phyloP scores from a whole-genome alignment of 1,140 invertebrate genomes.

The Drosophila kurseongensis region DNA sequence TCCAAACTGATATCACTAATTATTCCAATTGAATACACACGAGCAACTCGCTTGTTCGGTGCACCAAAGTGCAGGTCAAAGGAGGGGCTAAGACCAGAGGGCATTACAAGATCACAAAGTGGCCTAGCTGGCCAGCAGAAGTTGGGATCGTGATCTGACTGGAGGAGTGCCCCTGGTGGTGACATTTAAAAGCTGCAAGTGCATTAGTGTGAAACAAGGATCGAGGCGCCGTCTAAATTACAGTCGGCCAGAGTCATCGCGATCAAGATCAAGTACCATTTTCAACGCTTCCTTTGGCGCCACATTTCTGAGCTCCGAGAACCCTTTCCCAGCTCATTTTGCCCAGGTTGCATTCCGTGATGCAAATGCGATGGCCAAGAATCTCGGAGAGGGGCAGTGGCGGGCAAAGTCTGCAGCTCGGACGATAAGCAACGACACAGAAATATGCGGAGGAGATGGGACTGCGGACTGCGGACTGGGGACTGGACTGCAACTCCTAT shows the following conservation, averaged over 20 bases:
- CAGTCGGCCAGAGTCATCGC: constrained; percentile 45
- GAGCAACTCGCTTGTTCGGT: constrained; percentile 40
- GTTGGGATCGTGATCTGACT: constrained; percentile 3
- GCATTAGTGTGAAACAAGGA: constrained; percentile 83
- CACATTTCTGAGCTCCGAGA: constrained; percentile 62
- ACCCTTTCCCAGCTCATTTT: constrained; percentile 57
- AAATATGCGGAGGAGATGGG: constrained; percentile 56
- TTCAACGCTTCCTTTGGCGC: constrained; percentile 80
- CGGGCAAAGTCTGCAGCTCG: constrained; percentile 63
- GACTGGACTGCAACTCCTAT: constrained; percentile 27
- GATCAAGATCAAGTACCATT: constrained; percentile 81
- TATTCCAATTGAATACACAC: constrained; percentile 73
- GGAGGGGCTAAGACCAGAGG: constrained; percentile 20
- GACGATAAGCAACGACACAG: constrained; percentile 65
- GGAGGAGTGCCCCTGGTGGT: constrained; percentile 53
- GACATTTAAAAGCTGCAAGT: constrained; percentile 81
- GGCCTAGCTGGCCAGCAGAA: constrained; percentile 32
- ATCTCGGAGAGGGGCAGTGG: not conserved
- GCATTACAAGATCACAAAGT: constrained; percentile 45
- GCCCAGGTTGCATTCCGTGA: constrained; percentile 53
- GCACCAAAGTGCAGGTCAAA: constrained; percentile 18
- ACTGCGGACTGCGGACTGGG: constrained; percentile 2
- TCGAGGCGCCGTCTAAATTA: constrained; percentile 84
- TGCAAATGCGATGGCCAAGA: constrained; percentile 42
- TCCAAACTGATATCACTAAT: constrained; percentile 51